Evolutionary conservation across 1,140 invertebrate genomes (phyloP), one percentile per base, ranked within the genome.

Genomic region (Bemisia tabaci): DNA sequence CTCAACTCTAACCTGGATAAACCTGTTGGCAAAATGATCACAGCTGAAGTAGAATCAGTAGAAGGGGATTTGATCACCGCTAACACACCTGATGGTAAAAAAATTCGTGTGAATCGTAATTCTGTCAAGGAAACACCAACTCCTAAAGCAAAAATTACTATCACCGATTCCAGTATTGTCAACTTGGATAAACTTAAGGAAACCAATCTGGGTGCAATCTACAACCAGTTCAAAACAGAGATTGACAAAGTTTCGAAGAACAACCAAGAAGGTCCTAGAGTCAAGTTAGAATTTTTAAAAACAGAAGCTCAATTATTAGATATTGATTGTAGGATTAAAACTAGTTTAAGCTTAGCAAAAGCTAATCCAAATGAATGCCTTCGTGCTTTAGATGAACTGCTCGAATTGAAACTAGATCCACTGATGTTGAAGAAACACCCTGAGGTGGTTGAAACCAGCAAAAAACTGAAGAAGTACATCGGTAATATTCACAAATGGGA

Each of bases 371-470:
- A 87, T 25, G 69, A 82, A 66, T 84, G 82, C 72, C 77, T 88
- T 33, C 77, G 82, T 59, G 75, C 78, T 0, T 81, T 88, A 78
- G 82, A 85, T 66, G 81, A 82, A 68, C 76, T 87, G 61, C 75
- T 84, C 72, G 80, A 83, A 12, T 74, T 92, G 60, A 79, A 87
- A 21, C 75, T 94, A 12, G 87, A 85, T 67, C 82, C 86, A 22
- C 72, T 94, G 1, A 91, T 93, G 87, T 75, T 95, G 26, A 85
- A 92, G 71, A 94, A 93, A 71, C 89, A 94, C 79, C 87, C 91
- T 0, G 83, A 87, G 65, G 84, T 91, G 67, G 83, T 94, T 64
- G 85, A 90, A 72, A 92, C 87, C 1, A 80, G 90, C 26, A 87
- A 86, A 70, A 82, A 85, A 68, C 77, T 80, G 66, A 68, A 64